Evolutionary conservation across 1,140 invertebrate genomes (phyloP), one percentile per base, ranked within the genome.

Genomic region (Brachionus manjavacas): DNA sequence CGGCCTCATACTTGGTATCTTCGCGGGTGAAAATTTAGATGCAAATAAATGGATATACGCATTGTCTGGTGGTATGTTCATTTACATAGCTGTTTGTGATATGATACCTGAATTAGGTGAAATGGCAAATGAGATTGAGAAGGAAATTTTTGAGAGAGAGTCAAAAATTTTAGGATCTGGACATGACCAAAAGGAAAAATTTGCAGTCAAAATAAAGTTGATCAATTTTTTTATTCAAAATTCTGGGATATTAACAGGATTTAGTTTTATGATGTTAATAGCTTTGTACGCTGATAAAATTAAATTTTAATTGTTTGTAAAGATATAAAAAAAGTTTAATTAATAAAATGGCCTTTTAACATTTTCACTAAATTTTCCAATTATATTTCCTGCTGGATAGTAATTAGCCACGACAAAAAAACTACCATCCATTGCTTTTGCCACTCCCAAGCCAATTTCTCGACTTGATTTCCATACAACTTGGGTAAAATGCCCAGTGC

Each of bases 401-500:
- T 95, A 96, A 88, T 94, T 94, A 2, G 93, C 94, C 0, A 95
- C 94, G 0, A 95, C 94, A 49, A 88, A 87, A 43, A 86, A 86
- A 49, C 87, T 88, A 9, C 94, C 94, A 9, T 92, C 92, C 6
- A 92, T 90, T 25, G 92, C 93, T 66, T 92, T 91, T 0, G 94
- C 94, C 87, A 94, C 94, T 11, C 94, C 94, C 3, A 96, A 92
- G 0, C 95, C 95, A 87, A 96, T 92, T 86, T 93, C 91, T 64
- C 92, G 92, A 7, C 93, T 94, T 7, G 90, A 92, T 41, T 92
- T 92, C 95, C 95, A 97, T 14, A 96, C 93, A 87, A 97, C 91
- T 90, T 96, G 95, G 0, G 95, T 95, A 88, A 96, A 96, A 88
- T 96, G 94, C 86, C 94, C 94, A 87, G 94, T 94, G 3, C 93